Evolutionary conservation across 2,113 vertebrate genomes (phyloP).

Genomic region (Gulo gulo): DNA sequence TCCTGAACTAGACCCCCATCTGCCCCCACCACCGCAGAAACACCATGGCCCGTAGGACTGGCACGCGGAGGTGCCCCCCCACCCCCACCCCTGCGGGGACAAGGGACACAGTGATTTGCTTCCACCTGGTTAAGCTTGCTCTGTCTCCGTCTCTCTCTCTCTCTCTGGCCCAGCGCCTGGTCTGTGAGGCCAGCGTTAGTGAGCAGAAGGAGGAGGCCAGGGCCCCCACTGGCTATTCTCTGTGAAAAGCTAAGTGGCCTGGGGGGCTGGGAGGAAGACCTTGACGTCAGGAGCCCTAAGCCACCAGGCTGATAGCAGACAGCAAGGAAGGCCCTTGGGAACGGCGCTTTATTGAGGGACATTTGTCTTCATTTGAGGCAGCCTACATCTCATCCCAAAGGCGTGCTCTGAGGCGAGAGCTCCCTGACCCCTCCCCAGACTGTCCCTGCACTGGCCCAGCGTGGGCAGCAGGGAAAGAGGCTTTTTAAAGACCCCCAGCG

Average conservation of each 20-base stretch:
- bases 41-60: not conserved
- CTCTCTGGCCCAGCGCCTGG: not conserved
- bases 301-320: constrained; percentile 55
- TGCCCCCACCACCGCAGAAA: not conserved
- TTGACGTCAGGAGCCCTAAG: constrained; percentile 66
- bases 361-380: constrained; percentile 78
- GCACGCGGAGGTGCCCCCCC: not conserved
- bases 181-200: not conserved
- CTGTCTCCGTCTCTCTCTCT: not conserved
- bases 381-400: constrained; percentile 65
- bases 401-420: constrained; percentile 29
- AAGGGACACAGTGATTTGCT: constrained; percentile 31
- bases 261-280: constrained; percentile 47
- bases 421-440: constrained; percentile 58
- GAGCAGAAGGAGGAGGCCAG: not conserved
- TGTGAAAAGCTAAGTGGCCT: constrained; percentile 66
- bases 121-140: not conserved
- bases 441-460: not conserved
- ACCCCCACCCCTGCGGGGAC: not conserved
- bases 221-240: constrained; percentile 46
- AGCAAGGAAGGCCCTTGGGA: constrained; percentile 64
- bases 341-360: constrained; percentile 67
- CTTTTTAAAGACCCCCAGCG: constrained; percentile 40
- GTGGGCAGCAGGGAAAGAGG: not conserved
- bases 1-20: not conserved